These are phyloP conservation scores for Parauchenoglanis ngamensis DNA, from an alignment of 2,797 vertebrate genomes.

Conservation along the genomic window DNA sequence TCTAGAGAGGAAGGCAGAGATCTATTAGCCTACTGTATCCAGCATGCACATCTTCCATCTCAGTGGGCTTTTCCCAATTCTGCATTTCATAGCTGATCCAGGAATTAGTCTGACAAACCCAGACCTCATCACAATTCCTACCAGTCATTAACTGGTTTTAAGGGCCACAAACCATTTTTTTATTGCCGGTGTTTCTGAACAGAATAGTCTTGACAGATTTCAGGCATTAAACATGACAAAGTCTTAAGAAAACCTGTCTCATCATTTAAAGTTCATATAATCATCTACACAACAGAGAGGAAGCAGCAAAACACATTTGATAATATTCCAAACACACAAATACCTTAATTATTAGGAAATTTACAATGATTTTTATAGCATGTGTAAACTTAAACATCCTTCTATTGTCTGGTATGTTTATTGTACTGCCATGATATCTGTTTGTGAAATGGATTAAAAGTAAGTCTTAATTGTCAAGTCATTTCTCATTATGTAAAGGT, in stretches of 20 bases:
- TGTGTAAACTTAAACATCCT: background rate
- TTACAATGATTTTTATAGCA: background rate
- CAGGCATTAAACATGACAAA: background rate
- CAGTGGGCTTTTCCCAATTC: conserved; percentile 21
- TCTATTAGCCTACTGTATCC: conserved; percentile 59
- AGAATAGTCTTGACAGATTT: background rate
- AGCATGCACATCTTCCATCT: conserved; percentile 44
- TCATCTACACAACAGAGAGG: background rate
- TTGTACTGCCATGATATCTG: conserved; percentile 41
- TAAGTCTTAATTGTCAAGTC: conserved; percentile 10
- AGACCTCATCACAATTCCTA: conserved; percentile 15
- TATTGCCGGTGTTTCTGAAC: background rate
- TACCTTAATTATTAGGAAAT: background rate
- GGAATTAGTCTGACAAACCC: conserved; percentile 11
- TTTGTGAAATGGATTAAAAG: conserved; percentile 27
- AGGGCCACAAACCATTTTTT: conserved; percentile 38
- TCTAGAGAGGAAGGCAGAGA: conserved; percentile 67
- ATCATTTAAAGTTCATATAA: background rate
- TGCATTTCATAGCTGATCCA: conserved; percentile 27
- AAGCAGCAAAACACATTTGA: background rate
- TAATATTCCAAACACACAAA: background rate
- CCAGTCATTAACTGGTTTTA: background rate
- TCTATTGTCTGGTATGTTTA: background rate
- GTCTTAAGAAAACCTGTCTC: background rate
- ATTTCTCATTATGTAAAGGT: conserved; percentile 38